phyloP scores from a whole-genome alignment of 2,113 vertebrate species.

The Sardina pilchardus region DNA sequence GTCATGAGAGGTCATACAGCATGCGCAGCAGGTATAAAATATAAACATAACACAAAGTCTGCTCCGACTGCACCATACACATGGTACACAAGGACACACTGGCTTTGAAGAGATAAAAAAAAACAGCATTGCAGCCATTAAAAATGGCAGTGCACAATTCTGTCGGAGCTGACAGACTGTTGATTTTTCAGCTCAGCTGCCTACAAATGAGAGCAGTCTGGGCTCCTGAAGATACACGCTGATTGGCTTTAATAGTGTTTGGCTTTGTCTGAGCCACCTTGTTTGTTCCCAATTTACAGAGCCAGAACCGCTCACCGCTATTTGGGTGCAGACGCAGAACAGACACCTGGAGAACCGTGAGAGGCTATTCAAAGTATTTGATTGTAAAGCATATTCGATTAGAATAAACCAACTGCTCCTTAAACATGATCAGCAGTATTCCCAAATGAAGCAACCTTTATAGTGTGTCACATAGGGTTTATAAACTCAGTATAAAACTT shows the following conservation, averaged over 20 bases:
- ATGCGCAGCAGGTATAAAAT: neutral
- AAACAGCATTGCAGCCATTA: neutral
- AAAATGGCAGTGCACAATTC: no score
- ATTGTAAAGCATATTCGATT: neutral
- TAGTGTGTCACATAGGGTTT: neutral
- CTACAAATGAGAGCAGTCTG: no score
- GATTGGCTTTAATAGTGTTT: neutral
- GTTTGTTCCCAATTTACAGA: no score
- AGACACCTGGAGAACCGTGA: no score
- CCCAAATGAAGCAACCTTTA: neutral
- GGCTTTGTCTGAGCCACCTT: no score
- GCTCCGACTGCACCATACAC: no score
- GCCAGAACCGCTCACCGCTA: no score
- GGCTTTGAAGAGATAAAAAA: neutral
- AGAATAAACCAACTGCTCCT: neutral
- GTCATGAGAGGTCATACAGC: neutral
- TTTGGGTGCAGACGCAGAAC: no score
- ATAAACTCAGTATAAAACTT: neutral
- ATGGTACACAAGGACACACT: neutral
- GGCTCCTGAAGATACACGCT: neutral
- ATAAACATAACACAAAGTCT: no score
- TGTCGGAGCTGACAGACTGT: neutral
- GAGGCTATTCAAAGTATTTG: no score
- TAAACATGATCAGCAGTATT: neutral
- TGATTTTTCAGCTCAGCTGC: neutral